Percentiles rank a stretch among this genome's conserved stretches.
Conservation (phyloP, 1,140 invertebrate genomes). For the Chironomus striatipennis region DNA sequence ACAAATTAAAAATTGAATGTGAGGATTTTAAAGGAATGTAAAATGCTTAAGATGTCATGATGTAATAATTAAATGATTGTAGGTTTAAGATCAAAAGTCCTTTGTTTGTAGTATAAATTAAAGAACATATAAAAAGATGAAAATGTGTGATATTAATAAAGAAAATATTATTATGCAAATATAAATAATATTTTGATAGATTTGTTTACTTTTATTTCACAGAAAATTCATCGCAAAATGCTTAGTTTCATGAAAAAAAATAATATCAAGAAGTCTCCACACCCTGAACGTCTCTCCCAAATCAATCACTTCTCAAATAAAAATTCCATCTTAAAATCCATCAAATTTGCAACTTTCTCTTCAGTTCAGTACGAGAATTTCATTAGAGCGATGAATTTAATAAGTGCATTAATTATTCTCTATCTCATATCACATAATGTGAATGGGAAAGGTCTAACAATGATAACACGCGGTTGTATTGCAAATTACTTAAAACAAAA, state of each 20-base stretch:
- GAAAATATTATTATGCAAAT: not conserved
- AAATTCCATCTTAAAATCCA: not conserved
- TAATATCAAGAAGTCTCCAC: too few species aligned
- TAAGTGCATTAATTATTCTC: not conserved
- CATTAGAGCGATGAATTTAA: not conserved
- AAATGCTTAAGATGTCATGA: too few species aligned
- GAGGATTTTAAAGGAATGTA: too few species aligned
- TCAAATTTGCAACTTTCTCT: not conserved
- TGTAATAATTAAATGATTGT: too few species aligned
- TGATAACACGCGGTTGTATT: constrained; percentile 1
- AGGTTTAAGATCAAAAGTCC: too few species aligned
- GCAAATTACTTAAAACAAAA: not conserved
- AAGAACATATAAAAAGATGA: not conserved
- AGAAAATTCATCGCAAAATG: too few species aligned
- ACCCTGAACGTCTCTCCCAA: too few species aligned
- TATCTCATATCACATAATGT: not conserved
- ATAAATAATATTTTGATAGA: not conserved
- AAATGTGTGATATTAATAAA: constrained; percentile 14
- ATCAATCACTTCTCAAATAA: too few species aligned
- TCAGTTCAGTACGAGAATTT: not conserved
- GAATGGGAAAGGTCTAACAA: not conserved
- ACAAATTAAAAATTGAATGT: too few species aligned
- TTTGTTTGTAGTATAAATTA: not conserved
- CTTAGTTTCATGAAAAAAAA: too few species aligned
- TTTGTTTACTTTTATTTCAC: too few species aligned